Evolutionary conservation across 2,888 invertebrate species (phyloP).

Genomic region (Drosophila greeni): DNA sequence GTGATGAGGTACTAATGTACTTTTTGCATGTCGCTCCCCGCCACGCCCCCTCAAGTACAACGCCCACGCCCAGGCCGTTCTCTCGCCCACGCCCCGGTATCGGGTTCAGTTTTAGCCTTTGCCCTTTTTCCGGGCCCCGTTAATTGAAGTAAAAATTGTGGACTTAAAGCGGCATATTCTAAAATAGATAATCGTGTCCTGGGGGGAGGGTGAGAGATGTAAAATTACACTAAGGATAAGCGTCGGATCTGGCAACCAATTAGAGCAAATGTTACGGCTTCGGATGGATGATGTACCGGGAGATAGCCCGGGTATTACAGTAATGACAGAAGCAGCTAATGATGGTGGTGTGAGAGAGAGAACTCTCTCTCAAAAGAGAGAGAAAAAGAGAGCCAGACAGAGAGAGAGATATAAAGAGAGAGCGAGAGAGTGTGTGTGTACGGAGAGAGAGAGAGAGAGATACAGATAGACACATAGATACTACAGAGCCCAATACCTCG

Average conservation of each 20-base stretch:
- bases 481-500: conserved; percentile 26
- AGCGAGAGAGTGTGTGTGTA: not conserved
- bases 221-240: conserved; percentile 24
- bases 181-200: conserved; percentile 52
- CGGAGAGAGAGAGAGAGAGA: conserved; percentile 9
- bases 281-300: conserved; percentile 30
- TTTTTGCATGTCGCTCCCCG: conserved; percentile 53
- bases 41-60: conserved; percentile 19
- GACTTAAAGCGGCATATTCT: conserved; percentile 43
- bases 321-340: conserved; percentile 29
- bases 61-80: conserved; percentile 24
- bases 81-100: conserved; percentile 1
- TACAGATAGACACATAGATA: not conserved
- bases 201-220: conserved; percentile 3
- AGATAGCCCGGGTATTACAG: conserved; percentile 24
- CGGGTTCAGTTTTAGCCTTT: conserved; percentile 41
- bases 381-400: too few relatives aligned
- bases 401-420: too few relatives aligned
- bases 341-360: conserved; percentile 17
- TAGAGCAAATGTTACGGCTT: conserved; percentile 37
- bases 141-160: conserved; percentile 49
- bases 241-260: conserved; percentile 37
- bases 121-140: conserved; percentile 44
- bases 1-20: conserved; percentile 65
- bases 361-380: too few relatives aligned